Conservation (phyloP, 2,113 vertebrate genomes). For the Gymnobelideus leadbeateri region DNA sequence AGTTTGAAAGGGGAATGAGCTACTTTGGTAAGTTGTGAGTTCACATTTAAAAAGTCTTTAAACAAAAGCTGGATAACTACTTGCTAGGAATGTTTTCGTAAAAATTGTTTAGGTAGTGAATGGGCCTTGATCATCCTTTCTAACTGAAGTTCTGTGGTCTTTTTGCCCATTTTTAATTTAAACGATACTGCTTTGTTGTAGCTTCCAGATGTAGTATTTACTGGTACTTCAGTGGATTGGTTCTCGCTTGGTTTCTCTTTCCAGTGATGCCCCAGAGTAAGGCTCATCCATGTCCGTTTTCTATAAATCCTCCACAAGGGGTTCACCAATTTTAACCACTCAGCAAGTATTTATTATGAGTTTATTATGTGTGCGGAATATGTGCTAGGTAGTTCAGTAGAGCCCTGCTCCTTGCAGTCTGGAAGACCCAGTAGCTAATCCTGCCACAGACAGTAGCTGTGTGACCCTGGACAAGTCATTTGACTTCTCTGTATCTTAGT, state of each 20-base stretch:
- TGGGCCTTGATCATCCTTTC: not conserved
- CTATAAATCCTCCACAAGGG: not conserved
- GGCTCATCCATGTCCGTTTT: not conserved
- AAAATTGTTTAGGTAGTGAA: not conserved
- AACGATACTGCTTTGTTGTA: not conserved
- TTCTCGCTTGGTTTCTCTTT: not conserved
- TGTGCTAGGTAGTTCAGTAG: not conserved
- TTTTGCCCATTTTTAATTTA: not conserved
- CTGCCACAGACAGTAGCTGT: not conserved
- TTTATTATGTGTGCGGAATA: not conserved
- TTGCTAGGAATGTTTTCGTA: not conserved
- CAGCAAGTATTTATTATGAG: not conserved
- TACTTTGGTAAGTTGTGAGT: not conserved
- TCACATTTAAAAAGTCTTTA: not conserved
- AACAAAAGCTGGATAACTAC: no score
- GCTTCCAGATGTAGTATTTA: not conserved
- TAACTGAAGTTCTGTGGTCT: not conserved
- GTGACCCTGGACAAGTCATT: not conserved
- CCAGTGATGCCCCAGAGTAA: not conserved
- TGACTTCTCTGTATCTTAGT: not conserved
- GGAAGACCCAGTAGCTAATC: not conserved
- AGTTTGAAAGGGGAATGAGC: not conserved
- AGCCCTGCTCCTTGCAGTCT: not conserved
- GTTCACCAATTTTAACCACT: not conserved
- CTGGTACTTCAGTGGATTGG: not conserved